Base-by-base conservation (phyloP, 2,888 invertebrate species). In the Cosmia trapezina region DNA sequence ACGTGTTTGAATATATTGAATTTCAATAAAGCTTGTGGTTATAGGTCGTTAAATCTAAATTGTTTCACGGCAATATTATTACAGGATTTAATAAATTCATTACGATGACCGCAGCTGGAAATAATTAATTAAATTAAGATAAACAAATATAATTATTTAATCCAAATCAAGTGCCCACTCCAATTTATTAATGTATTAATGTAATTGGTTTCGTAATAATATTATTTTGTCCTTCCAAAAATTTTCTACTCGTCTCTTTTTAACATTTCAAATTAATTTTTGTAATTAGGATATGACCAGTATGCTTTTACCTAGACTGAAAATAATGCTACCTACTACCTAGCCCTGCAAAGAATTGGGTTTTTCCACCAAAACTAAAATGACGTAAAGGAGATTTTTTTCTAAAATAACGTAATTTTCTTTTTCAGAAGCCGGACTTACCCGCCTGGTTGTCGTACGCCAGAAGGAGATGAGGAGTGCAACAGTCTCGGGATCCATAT, bases 401-500 rank as follows among this genome's bases (percentile, higher is more conserved):
- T 19, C 9, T n/a, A 33, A 56, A 41, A 9, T 43, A 54, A 47
- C 2, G 0, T 12, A 0, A 14, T 43, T 60, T 86, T 73, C 81
- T 72, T 72, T 93, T 92, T 1, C 95, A 96, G 96, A 96, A 95
- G 90, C 95, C 96, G 80, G 96, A 96, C 86, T 84, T 95, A 89
- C 95, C 96, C 19, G 90, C 95, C 2, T 96, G 96, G 86, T 95
- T 99, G 90, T 98, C 99, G 97, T 99, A 99, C 92, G 98, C 99
- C 67, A 98, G 99, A 94, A 99, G 99, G 87, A 98, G 98, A 94
- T 99, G 99, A 94, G 99, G 98, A 56, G 98, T 98, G 77, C 98
- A 98, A 94, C 95, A 98, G 78, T 80, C 86, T 79, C 87, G 87
- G 89, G 87, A 83, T 87, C 90, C 87, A 78, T 86, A 86, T 85